Base-by-base conservation (phyloP, 2,888 invertebrate genomes). In the Mechanitis mazaeus region DNA sequence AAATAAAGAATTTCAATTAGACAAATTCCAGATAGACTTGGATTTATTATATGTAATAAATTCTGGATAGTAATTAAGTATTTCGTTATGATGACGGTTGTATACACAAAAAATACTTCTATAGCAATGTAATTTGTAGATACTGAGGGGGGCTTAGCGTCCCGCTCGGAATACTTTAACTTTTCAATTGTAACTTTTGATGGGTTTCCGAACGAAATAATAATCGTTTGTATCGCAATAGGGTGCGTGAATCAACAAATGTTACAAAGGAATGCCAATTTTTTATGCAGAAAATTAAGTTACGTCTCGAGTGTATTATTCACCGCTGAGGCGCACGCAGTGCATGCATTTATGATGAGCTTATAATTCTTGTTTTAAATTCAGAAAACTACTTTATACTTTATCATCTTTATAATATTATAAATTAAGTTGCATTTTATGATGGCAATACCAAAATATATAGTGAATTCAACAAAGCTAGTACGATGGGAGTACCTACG, bases 111-210 rank as follows among this genome's bases (percentile, higher is more conserved):
- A 83, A 88, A 85, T 87, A 87, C 83, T 85, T 75, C 75, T 79
- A 80, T 80, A 79, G 75, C 81, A 83, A 87, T 86, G 84, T 86
- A 85, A 87, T 87, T 87, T 87, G 85, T 82, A 83, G 81, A 83
- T 83, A 83, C 83, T 71, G 83, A 70, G 78, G 86, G 86, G 81
- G 84, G 79, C 80, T 80, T 78, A 80, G 70, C 79, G 81, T 83
- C 84, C 87, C 87, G 75, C 79, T 75, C 82, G 87, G 89, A 81
- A 87, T 88, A 87, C 90, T 89, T 89, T 90, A 90, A 89, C 89
- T 90, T 89, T 90, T 90, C 90, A 90, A 90, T 90, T 90, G 89
- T 86, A 89, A 90, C 89, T 90, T 90, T 86, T 89, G 90, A 89
- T 90, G 89, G 89, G 86, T 89, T 89, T 89, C 85, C 87, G 85